Base-by-base conservation (phyloP, 2,113 vertebrate species). In the Bubo blakistoni region DNA sequence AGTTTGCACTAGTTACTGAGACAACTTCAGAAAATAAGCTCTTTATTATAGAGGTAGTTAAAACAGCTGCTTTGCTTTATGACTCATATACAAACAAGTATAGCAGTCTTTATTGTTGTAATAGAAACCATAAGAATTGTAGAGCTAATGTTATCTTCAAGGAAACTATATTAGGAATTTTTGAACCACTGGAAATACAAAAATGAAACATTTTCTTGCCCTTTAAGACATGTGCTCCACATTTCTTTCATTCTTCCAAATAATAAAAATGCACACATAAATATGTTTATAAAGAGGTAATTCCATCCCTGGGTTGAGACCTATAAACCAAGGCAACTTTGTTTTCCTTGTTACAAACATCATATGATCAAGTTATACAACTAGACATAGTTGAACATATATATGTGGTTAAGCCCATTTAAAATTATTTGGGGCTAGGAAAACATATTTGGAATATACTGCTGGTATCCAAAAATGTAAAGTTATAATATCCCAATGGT, bases 361-460 rank as follows among this genome's bases (percentile, higher is more conserved):
- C 73, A 86, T 80, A 79, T 42, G 70, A 82, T 92, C 78, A 62
- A 88, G 58, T 93, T 94, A 92, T 82, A 73, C 46, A 92, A 66
- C 71, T 66, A 88, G 73, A 62, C 18, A 21, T 25, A 73, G 58
- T 47, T 87, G 24, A 86, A 79, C 21, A 20, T 63, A 59, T 34
- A 94, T 74, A 34, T 65, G 49, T 63, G 65, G 76, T 94, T 76
- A 94, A 89, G 25, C 18, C 73, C 3, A 54, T 94, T 88, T 95
- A 89, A 92, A 91, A 92, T 72, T 0, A 91, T 89, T 82, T 81
- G 51, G 18, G 77, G 51, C 62, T 80, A 89, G 61, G 40, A 94
- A 95, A 95, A 78, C 9, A 36, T 83, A 92, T 94, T 78, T 90
- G 94, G 92, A 95, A 95, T 88, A 65, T 54, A 67, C 24, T 81